A percentile compares a stretch with the other conserved stretches of the same genome.
phyloP scores from a whole-genome alignment of 2,113 vertebrate genomes.

The Ceuthmochares aereus region DNA sequence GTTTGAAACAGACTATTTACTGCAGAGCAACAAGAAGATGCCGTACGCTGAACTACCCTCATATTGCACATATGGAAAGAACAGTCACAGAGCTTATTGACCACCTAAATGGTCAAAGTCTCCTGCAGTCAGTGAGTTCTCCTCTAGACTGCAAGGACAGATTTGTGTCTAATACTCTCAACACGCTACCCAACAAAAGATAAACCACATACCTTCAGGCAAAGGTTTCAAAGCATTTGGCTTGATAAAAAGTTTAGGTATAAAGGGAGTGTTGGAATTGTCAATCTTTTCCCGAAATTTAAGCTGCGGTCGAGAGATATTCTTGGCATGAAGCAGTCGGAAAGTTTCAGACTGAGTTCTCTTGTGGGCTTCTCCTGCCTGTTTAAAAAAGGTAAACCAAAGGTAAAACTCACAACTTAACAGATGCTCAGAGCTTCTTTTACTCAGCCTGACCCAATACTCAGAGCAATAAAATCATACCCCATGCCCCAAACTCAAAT shows the following conservation, averaged over 20 bases:
- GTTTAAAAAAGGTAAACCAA: not conserved
- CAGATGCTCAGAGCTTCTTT: not conserved
- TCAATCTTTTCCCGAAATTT: conserved; percentile 94
- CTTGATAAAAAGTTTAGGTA: conserved; percentile 93
- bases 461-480: not conserved
- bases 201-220: conserved; percentile 82
- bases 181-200: not conserved
- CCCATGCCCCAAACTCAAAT: not conserved
- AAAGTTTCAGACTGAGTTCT: conserved; percentile 85
- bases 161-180: not conserved
- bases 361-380: conserved; percentile 80
- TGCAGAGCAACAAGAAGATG: not conserved
- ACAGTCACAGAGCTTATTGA: not conserved
- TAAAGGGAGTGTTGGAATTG: conserved; percentile 95
- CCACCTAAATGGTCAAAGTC: not conserved
- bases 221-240: conserved; percentile 92
- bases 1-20: not conserved
- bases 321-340: conserved; percentile 92
- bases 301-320: conserved; percentile 90
- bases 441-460: not conserved
- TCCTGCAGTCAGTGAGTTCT: not conserved
- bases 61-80: not conserved
- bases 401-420: not conserved
- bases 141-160: not conserved
- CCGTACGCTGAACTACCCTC: not conserved